Conservation (phyloP, 2,113 vertebrate species). For the Crocuta crocuta region DNA sequence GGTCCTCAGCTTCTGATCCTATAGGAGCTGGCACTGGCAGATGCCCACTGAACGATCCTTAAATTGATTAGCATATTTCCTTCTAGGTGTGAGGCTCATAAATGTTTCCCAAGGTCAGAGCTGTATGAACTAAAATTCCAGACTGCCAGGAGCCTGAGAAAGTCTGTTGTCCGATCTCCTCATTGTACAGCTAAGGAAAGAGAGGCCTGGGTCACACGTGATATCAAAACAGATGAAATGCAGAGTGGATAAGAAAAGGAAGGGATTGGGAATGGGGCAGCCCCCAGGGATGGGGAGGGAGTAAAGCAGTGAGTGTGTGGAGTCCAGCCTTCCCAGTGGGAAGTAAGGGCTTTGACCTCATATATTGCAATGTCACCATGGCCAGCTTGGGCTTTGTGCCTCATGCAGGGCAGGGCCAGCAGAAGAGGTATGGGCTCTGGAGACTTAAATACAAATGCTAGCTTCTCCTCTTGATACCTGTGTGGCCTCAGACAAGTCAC, state of each 20-base stretch:
- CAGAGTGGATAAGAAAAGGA: neutral
- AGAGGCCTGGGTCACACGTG: neutral
- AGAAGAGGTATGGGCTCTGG: neutral
- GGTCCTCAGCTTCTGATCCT: neutral
- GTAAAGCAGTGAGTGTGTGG: neutral
- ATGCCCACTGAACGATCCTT: neutral
- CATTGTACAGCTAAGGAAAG: neutral
- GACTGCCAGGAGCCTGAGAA: neutral
- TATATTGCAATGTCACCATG: fast-evolving
- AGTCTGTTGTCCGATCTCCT: neutral
- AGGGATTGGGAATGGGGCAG: neutral
- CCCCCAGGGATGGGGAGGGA: neutral
- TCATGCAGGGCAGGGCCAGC: neutral
- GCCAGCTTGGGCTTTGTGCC: neutral
- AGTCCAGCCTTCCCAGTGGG: neutral
- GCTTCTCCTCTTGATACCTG: neutral
- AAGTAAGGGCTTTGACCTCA: neutral
- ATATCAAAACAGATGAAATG: neutral
- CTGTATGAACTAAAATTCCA: neutral
- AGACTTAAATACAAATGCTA: neutral
- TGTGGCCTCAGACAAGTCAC: neutral
- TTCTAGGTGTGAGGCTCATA: neutral
- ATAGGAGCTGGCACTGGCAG: neutral
- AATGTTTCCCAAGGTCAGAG: neutral
- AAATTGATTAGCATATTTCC: neutral